Evolutionary conservation across 2,113 vertebrate genomes (phyloP).

Genomic region (Colinus virginianus): DNA sequence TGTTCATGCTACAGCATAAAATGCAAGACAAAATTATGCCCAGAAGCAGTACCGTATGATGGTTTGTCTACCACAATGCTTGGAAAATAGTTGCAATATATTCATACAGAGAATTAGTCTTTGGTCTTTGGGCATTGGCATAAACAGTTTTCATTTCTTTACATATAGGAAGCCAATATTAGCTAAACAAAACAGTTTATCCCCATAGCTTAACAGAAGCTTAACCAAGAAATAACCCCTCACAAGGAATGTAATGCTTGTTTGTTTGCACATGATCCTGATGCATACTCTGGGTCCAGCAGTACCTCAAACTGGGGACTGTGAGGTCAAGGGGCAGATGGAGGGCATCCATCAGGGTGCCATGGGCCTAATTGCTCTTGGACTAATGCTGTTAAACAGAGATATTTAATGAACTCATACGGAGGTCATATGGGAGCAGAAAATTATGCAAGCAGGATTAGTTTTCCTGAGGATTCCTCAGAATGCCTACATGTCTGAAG

Average conservation of each 20-base stretch:
- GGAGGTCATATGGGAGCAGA: not conserved
- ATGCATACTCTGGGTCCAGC: not conserved
- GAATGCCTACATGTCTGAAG: not conserved
- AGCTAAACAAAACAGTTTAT: not conserved
- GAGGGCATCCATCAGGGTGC: not conserved
- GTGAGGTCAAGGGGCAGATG: not conserved
- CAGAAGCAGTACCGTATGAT: not conserved
- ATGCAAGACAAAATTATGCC: slow-evolving; percentile 2
- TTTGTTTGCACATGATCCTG: not conserved
- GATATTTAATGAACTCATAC: not conserved
- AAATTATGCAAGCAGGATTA: not conserved
- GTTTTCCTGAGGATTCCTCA: not conserved
- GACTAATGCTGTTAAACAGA: not conserved
- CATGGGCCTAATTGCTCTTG: not conserved
- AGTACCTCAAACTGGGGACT: not conserved
- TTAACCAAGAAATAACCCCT: not conserved
- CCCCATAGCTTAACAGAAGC: not conserved
- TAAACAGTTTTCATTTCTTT: slow-evolving; percentile 23
- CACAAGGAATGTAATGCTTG: not conserved
- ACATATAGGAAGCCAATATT: not conserved
- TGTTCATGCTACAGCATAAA: not conserved
- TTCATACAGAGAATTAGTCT: not conserved
- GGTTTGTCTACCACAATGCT: not conserved
- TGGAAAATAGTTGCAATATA: not conserved
- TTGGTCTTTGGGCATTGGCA: not conserved